Evolutionary conservation across 2,797 vertebrate species (phyloP).

Genomic region (Apogon talboti): DNA sequence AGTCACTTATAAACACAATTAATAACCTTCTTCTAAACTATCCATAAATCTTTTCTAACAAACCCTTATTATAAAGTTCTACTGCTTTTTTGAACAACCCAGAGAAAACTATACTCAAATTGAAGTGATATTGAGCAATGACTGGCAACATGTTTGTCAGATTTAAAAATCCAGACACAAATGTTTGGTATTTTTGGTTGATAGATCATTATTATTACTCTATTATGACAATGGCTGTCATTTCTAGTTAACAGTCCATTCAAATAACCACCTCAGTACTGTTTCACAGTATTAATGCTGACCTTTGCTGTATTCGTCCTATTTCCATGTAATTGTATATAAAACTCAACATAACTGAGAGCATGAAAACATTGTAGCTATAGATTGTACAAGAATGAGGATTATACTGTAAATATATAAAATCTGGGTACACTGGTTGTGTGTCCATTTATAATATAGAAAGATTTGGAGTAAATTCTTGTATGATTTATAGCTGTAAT

Average conservation of each 20-base stretch:
- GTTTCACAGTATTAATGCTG: no score
- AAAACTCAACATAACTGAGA: constrained; percentile 13
- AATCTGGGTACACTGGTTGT: constrained; percentile 8
- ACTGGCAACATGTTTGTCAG: not conserved
- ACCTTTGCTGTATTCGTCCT: not conserved
- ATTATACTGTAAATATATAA: constrained; percentile 2
- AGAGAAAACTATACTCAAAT: not conserved
- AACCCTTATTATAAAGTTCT: no score
- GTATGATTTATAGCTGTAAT: constrained; percentile 15
- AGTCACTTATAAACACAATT: no score
- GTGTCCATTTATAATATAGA: constrained; percentile 19
- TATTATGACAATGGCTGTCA: not conserved
- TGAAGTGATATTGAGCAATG: not conserved
- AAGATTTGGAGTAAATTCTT: constrained; percentile 8
- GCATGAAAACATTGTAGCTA: not conserved
- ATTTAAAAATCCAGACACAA: not conserved
- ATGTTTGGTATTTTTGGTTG: not conserved
- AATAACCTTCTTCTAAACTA: no score
- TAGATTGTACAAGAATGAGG: not conserved
- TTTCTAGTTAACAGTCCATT: constrained; percentile 3
- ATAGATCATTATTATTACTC: not conserved
- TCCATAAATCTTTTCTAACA: no score
- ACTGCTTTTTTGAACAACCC: not conserved
- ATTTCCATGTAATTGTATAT: not conserved
- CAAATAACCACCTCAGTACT: not conserved